Percentiles rank a stretch among this genome's conserved stretches.
Evolutionary conservation across 2,113 vertebrate species (phyloP).

Genomic region (Mohoua ochrocephala): DNA sequence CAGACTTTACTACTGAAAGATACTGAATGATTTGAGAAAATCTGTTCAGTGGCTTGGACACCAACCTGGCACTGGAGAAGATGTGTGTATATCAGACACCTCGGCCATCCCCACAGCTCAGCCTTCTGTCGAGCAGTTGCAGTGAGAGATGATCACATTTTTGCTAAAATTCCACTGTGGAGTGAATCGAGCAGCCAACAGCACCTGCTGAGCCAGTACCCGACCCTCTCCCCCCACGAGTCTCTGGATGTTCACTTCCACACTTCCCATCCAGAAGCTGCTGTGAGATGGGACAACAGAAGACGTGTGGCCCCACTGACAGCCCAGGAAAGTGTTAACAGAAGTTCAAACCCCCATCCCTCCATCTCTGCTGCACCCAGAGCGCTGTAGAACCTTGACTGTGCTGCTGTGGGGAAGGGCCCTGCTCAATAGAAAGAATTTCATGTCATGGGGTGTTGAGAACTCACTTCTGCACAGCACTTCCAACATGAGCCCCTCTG

Average conservation of each 20-base stretch:
- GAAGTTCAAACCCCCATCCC: accelerated
- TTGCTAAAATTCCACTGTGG: background rate
- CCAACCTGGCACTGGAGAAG: background rate
- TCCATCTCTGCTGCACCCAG: background rate
- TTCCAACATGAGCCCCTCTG: background rate
- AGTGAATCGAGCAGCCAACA: accelerated
- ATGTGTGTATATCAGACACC: background rate
- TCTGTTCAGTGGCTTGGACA: background rate
- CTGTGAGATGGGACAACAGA: background rate
- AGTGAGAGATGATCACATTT: background rate
- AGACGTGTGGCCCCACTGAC: accelerated
- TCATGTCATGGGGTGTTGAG: accelerated
- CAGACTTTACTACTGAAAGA: background rate
- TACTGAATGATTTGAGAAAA: background rate
- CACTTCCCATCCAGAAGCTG: background rate
- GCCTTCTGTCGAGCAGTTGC: background rate
- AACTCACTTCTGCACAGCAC: background rate
- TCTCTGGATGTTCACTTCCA: no score
- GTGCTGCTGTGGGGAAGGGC: background rate
- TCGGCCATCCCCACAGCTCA: background rate
- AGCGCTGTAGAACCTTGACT: accelerated
- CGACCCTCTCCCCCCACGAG: accelerated
- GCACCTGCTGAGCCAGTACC: background rate
- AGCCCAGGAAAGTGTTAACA: background rate
- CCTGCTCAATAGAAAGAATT: accelerated